These are phyloP conservation scores for Toxotes chatareus DNA, from an alignment of 2,113 vertebrate species.

Conservation along the genomic window DNA sequence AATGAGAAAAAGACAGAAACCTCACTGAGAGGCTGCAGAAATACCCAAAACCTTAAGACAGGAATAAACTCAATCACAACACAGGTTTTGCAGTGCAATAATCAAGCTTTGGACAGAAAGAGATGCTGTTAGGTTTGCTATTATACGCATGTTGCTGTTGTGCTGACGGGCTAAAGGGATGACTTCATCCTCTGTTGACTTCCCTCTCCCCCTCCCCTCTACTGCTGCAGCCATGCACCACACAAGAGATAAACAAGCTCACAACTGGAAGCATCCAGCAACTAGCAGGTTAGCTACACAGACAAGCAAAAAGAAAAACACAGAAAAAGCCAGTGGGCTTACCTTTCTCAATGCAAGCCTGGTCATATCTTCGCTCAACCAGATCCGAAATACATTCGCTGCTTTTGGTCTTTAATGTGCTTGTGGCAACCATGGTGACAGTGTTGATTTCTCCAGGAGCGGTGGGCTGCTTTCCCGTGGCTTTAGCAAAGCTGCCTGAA, in stretches of 20 bases:
- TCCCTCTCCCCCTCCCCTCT: constrained; percentile 31
- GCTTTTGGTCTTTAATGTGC: constrained; percentile 80
- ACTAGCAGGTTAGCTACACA: neutral
- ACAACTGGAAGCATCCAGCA: constrained; percentile 55
- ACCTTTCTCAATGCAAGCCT: constrained; percentile 84
- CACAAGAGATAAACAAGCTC: constrained; percentile 68
- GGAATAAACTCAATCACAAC: neutral
- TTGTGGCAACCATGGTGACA: constrained; percentile 81
- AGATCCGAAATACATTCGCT: constrained; percentile 73
- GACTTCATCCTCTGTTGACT: constrained; percentile 78
- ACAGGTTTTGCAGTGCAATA: neutral
- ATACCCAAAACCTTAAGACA: too few relatives aligned
- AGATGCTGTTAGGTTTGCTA: neutral
- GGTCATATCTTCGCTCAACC: constrained; percentile 73
- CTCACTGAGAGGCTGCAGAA: neutral
- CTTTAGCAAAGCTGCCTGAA: constrained; percentile 34
- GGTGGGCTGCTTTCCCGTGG: constrained; percentile 9
- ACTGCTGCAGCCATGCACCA: constrained; percentile 76
- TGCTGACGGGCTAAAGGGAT: constrained; percentile 62
- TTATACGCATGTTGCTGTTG: constrained; percentile 18
- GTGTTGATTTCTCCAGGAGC: constrained; percentile 4
- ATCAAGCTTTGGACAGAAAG: neutral
- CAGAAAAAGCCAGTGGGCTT: neutral
- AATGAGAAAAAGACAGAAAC: neutral
- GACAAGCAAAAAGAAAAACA: neutral